phyloP scores from a whole-genome alignment of 2,888 invertebrate genomes.

The Lasioglossum villosulum region DNA sequence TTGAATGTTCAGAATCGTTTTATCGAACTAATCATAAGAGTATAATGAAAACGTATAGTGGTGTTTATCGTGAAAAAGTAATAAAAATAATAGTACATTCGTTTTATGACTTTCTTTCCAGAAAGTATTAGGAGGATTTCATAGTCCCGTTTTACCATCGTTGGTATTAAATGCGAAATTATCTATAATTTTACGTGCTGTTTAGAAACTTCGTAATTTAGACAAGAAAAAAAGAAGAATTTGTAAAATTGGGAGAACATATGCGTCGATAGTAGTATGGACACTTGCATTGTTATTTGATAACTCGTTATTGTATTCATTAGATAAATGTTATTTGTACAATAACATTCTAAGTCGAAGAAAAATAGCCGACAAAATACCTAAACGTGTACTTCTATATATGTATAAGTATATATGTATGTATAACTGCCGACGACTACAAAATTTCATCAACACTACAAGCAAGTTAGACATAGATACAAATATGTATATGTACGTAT shows the following conservation, averaged over 20 bases:
- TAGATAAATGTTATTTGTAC: conserved; percentile 32
- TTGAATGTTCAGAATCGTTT: background rate
- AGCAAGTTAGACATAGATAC: conserved; percentile 19
- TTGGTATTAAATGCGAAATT: background rate
- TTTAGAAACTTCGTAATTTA: background rate
- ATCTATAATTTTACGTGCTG: background rate
- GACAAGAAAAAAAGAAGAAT: background rate
- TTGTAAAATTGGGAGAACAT: background rate
- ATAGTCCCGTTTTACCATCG: background rate
- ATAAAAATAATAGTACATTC: background rate
- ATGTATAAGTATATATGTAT: conserved; percentile 6
- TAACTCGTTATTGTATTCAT: background rate
- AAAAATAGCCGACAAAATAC: conserved; percentile 4
- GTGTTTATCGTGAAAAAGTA: background rate
- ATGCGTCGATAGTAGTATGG: background rate
- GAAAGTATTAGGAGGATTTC: background rate
- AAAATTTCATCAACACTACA: conserved; percentile 20
- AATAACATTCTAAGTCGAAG: conserved; percentile 15
- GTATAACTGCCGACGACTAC: conserved; percentile 41
- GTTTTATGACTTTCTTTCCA: background rate
- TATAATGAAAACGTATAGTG: background rate
- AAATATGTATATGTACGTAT: background rate
- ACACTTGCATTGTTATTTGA: conserved; percentile 6
- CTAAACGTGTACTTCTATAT: conserved; percentile 38
- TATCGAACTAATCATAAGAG: background rate